Evolutionary conservation across 2,888 invertebrate species (phyloP), one percentile per base, ranked within the genome.

Genomic region (Amiota minor): DNA sequence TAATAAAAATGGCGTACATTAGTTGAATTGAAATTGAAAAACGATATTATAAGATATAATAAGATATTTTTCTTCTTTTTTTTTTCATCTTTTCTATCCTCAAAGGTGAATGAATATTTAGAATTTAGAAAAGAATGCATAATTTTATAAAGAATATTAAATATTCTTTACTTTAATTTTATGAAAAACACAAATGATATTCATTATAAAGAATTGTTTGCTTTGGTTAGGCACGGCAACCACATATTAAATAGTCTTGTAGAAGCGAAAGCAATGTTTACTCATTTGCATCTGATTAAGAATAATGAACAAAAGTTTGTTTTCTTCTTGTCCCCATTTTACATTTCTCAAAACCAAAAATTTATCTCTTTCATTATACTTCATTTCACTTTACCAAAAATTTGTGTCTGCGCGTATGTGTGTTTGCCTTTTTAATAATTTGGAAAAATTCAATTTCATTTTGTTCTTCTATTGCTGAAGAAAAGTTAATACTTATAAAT

Each of bases 241-340:
- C 53, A 9, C 53, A 53, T 16, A 14, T n/a, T 14, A 16, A 53
- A 53, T 53, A 11, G n/a, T n/a, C n/a, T n/a, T 49, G 9, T n/a
- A 46, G 47, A 56, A 35, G 65, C 49, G 12, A 68, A 68, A 18
- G 47, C 53, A 20, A 47, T 78, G 69, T 74, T 72, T 49, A 74
- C 75, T 81, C 77, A 80, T 81, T 81, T 83, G 83, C 83, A 81
- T 83, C 80, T 81, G 83, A 83, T 81, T 81, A 83, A 83, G 74
- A 81, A 76, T 75, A 76, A 75, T 76, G 76, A 80, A 77, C 74
- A 76, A 65, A 65, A n/a, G 12, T 62, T 62, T 35, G 18, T 35
- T 35, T 35, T 35, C 35, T 35, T 35, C 35, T 35, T 35, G 0
- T 35, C 6, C 35, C 35, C 35, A 35, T 35, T 59, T 59, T 4